Evolutionary conservation across 2,113 vertebrate genomes (phyloP).

Genomic region (Vulpes vulpes): DNA sequence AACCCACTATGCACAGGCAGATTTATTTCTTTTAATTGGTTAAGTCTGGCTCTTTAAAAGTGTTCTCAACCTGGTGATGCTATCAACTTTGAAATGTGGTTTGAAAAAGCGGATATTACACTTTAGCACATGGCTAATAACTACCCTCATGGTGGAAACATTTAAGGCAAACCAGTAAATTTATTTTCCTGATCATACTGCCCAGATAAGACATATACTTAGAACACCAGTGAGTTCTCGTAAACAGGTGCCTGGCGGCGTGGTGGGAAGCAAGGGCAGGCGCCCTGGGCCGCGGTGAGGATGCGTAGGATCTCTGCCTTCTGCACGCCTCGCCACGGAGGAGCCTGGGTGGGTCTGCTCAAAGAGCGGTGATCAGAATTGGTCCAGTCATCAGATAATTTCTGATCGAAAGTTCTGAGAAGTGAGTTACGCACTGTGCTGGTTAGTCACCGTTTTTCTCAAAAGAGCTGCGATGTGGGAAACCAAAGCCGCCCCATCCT

Average conservation of each 20-base stretch:
- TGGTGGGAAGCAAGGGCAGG: conserved; percentile 85
- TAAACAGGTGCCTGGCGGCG: conserved; percentile 39
- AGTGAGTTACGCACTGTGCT: conserved; percentile 76
- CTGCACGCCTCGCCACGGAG: conserved; percentile 26
- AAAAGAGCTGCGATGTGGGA: conserved; percentile 75
- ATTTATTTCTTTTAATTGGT: conserved; percentile 54
- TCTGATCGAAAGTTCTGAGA: conserved; percentile 88
- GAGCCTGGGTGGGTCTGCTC: conserved; percentile 65
- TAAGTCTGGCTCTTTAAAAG: conserved; percentile 15
- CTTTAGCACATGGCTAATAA: conserved; percentile 65
- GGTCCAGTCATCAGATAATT: conserved; percentile 84
- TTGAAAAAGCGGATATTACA: conserved; percentile 78
- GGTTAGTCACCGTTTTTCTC: conserved; percentile 86
- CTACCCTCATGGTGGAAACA: conserved; percentile 73
- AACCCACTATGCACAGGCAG: neutral
- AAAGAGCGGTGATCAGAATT: conserved; percentile 76
- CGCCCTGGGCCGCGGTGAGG: neutral
- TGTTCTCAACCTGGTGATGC: conserved; percentile 41
- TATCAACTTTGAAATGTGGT: conserved; percentile 71
- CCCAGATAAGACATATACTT: neutral
- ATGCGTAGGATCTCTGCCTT: conserved; percentile 79
- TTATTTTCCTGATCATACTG: conserved; percentile 24
- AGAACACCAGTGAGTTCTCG: conserved; percentile 80
- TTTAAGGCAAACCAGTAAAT: conserved; percentile 5
- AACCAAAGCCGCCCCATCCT: conserved; percentile 34